Conservation (phyloP, 1,140 invertebrate species). For the Popillia japonica region DNA sequence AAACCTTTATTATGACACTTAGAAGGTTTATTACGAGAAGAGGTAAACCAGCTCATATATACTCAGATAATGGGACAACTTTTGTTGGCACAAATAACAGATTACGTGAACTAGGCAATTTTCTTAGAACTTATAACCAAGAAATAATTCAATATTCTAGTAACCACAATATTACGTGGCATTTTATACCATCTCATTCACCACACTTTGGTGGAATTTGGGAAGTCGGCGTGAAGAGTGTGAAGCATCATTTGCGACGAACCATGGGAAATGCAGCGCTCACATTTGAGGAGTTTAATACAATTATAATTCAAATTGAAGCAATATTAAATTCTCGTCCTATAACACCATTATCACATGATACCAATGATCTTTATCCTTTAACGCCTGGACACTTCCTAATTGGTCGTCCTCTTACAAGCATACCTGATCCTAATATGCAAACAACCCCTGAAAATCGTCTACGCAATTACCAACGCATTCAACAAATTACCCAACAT, state of each 20-base stretch:
- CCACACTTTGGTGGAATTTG: constrained; percentile 53
- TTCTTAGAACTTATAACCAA: too few relatives aligned
- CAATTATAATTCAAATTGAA: constrained; percentile 50
- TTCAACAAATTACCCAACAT: not conserved
- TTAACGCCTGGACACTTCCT: constrained; percentile 41
- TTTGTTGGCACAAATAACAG: too few relatives aligned
- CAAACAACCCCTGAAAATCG: not conserved
- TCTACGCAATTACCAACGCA: not conserved
- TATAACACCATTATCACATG: constrained; percentile 43
- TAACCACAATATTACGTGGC: constrained; percentile 35
- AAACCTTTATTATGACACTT: too few relatives aligned
- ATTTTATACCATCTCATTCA: constrained; percentile 41
- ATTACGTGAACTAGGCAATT: too few relatives aligned
- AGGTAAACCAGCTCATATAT: too few relatives aligned
- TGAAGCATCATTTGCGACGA: constrained; percentile 49
- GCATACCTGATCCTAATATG: not conserved
- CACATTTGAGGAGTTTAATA: constrained; percentile 52
- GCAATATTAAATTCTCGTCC: constrained; percentile 54
- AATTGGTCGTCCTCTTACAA: too few relatives aligned
- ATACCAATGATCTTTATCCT: constrained; percentile 37
- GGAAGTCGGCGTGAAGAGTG: constrained; percentile 53
- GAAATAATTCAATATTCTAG: too few relatives aligned
- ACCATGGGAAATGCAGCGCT: constrained; percentile 45
- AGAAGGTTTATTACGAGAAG: too few relatives aligned
- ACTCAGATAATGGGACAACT: too few relatives aligned